Percentiles rank a stretch among this genome's conserved stretches.
Conservation (phyloP, 2,888 invertebrate species). For the Microctonus brassicae region DNA sequence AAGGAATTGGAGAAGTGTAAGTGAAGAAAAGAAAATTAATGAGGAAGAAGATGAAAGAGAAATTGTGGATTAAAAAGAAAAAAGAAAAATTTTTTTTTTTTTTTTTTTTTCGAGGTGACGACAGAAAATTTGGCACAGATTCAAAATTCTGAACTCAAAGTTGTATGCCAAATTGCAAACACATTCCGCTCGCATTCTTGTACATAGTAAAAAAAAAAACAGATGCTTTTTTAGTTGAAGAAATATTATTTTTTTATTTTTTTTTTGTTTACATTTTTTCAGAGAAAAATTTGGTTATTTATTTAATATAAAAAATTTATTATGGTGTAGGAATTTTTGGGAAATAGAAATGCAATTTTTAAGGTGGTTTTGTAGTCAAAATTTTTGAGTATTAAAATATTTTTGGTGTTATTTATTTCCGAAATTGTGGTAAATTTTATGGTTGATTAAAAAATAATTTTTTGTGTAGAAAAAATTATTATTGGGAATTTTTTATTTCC, state of each 20-base stretch:
- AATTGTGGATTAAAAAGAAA: background rate
- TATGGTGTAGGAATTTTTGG: too few relatives aligned
- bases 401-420: too few relatives aligned
- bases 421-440: too few relatives aligned
- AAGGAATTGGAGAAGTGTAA: background rate
- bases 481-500: too few relatives aligned
- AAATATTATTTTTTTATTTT: background rate
- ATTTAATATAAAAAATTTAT: too few relatives aligned
- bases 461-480: too few relatives aligned
- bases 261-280: background rate
- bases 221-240: background rate
- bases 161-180: background rate
- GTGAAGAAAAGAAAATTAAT: slow-evolving; percentile 22
- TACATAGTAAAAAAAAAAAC: background rate
- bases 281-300: too few relatives aligned
- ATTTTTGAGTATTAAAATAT: too few relatives aligned
- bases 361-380: too few relatives aligned
- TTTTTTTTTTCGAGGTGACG: background rate
- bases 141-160: background rate
- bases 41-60: slow-evolving; percentile 11
- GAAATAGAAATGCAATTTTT: too few relatives aligned
- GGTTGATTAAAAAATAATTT: too few relatives aligned
- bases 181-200: background rate
- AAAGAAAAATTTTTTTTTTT: too few relatives aligned
- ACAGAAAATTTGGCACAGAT: background rate